Base-by-base conservation (phyloP, 2,888 invertebrate species). In the Omphaloscelis lunosa region DNA sequence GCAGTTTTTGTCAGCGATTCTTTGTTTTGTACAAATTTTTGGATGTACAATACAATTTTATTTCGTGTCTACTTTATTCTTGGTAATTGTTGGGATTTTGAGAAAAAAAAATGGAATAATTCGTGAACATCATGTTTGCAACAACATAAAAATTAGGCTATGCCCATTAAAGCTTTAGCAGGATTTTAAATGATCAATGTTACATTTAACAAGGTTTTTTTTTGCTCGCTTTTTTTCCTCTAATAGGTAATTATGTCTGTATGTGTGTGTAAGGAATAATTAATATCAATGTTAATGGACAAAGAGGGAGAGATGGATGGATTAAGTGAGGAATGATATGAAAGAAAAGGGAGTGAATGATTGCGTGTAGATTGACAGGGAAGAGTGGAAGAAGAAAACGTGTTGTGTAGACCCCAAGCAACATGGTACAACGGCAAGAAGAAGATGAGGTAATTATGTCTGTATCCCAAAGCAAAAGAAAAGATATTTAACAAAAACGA, bases 21-120 rank as follows among this genome's bases (percentile, higher is more conserved):
- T 77, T 78, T 79, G 63, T 74, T 70, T 77, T 56, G 56, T 61
- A 39, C 39, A 29, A 61, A 34, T 75, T 61, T 59, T 68, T 51
- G 51, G 51, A 51, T 51, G 41, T 65, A 20, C 12, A 41, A 34
- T 7, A 58, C 29, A 51, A 45, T 56, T 65, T 56, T 9, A n/a
- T 27, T 29, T 65, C 34, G 27, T 20, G 41, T 41, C 20, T 72
- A n/a, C 12, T 63, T 58, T 41, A 17, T 51, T n/a, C 23, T 62
- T 77, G n/a, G 15, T 27, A 12, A 48, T 27, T 59, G 11, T 61
- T 51, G 20, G 39, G 27, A 23, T 39, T 53, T 15, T 7, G 39
- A 53, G 67, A 15, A 15, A 20, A 66, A 51, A 23, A 1, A 0
- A 7, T 27, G 27, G 3, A 27, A 1, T 48, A 4, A 5, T 39